These are phyloP conservation scores for Trisateles emortualis DNA, from an alignment of 2,888 invertebrate genomes.

Conservation along the genomic window DNA sequence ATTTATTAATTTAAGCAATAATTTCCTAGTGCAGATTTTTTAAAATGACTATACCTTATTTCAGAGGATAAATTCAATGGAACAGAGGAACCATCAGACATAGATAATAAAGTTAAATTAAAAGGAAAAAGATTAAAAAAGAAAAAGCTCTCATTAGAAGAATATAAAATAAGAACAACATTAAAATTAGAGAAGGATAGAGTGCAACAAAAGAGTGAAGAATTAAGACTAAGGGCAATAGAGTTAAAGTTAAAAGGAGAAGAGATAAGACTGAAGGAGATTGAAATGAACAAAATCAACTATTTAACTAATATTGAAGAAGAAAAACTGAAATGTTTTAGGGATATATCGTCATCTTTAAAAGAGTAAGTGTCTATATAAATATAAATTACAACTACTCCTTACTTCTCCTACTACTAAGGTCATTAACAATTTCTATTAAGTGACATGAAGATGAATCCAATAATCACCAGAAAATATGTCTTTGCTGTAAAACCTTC, in stretches of 20 bases:
- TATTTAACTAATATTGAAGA: constrained; percentile 61
- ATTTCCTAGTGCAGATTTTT: neutral
- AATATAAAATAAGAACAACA: constrained; percentile 52
- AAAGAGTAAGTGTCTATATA: constrained; percentile 60
- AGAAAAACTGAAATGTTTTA: constrained; percentile 61
- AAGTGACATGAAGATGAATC: too few species aligned
- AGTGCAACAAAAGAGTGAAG: constrained; percentile 58
- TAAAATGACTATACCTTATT: constrained; percentile 1
- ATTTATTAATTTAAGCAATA: neutral
- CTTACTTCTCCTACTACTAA: too few species aligned
- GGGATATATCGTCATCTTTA: constrained; percentile 56
- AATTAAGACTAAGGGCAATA: constrained; percentile 57
- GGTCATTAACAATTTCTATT: too few species aligned
- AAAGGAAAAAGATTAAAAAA: constrained; percentile 39
- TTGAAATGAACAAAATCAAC: constrained; percentile 63
- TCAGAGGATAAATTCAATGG: constrained; percentile 30
- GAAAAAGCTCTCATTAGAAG: constrained; percentile 48
- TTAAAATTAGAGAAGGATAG: constrained; percentile 55
- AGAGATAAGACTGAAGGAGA: constrained; percentile 59
- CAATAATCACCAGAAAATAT: too few species aligned
- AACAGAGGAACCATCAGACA: constrained; percentile 40
- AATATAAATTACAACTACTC: too few species aligned
- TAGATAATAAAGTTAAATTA: constrained; percentile 34
- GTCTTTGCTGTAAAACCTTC: too few species aligned
- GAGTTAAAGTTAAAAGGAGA: constrained; percentile 62